Evolutionary conservation across 2,797 vertebrate species (phyloP).

Genomic region (Propithecus deckenii): DNA sequence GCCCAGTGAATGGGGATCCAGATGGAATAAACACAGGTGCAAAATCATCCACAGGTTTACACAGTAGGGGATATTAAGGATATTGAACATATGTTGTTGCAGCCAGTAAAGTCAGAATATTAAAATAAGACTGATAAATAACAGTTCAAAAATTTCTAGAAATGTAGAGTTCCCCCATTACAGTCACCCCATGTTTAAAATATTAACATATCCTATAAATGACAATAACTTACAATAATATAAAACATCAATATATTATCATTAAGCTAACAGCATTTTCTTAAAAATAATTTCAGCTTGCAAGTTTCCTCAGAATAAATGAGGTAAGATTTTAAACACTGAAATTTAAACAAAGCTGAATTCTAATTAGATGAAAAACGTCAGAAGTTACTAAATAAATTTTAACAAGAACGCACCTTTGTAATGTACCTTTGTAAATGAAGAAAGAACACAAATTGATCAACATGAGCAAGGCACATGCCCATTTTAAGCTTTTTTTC

Average conservation of each 20-base stretch:
- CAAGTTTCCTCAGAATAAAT: not conserved
- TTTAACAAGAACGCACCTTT: not conserved
- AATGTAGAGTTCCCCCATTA: not conserved
- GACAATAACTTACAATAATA: not conserved
- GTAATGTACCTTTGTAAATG: not conserved
- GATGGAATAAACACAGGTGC: not conserved
- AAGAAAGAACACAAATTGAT: not conserved
- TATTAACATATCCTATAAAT: not conserved
- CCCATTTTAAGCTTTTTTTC: not conserved
- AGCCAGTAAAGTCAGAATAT: not conserved
- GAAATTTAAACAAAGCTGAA: not conserved
- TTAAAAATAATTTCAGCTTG: not conserved
- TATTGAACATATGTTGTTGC: not conserved
- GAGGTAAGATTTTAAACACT: not conserved
- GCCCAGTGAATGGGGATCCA: not conserved
- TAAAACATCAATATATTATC: not conserved
- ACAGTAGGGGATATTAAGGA: not conserved
- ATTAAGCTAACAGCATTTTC: not conserved
- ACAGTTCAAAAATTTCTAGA: not conserved
- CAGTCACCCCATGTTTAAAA: not conserved
- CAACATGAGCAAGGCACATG: not conserved
- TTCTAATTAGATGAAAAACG: not conserved
- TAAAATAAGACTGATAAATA: not conserved
- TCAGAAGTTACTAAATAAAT: not conserved
- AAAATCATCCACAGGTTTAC: not conserved